Conservation (phyloP, 2,113 vertebrate species). For the Cygnus atratus region DNA sequence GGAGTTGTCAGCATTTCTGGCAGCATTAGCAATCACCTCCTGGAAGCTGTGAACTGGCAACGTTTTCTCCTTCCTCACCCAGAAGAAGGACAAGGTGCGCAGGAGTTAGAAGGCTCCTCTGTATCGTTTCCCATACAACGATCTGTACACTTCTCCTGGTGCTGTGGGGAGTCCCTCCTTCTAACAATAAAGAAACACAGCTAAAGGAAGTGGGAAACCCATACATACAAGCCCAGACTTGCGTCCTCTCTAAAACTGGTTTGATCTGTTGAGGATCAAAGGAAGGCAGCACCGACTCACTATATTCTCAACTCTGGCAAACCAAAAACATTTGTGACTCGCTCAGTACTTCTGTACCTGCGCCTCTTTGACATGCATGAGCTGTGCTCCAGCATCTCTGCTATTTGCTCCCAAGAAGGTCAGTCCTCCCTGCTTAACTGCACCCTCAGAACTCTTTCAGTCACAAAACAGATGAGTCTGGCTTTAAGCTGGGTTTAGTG, state of each 20-base stretch:
- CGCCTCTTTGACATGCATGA: background rate
- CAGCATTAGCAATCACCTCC: background rate
- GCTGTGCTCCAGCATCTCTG: background rate
- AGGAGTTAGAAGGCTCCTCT: background rate
- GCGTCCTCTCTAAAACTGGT: background rate
- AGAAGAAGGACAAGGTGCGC: background rate
- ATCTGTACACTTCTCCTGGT: background rate
- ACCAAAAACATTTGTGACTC: background rate
- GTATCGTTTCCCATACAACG: accelerated
- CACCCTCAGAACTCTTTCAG: background rate
- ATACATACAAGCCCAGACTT: background rate
- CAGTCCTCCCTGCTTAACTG: background rate
- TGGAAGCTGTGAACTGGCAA: background rate
- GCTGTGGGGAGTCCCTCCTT: background rate
- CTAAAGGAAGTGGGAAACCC: background rate
- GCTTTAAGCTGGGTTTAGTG: background rate
- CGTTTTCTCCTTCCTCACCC: background rate
- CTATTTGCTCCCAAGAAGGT: background rate
- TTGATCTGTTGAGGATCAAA: background rate
- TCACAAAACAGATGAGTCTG: background rate
- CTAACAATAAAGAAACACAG: background rate
- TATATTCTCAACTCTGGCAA: background rate
- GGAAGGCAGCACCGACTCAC: background rate
- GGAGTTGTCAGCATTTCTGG: background rate
- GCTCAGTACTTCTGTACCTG: background rate